Percentiles rank a stretch among this genome's conserved stretches.
These are phyloP conservation scores for Heliconius congener DNA, from an alignment of 1,140 invertebrate genomes.

Conservation along the genomic window DNA sequence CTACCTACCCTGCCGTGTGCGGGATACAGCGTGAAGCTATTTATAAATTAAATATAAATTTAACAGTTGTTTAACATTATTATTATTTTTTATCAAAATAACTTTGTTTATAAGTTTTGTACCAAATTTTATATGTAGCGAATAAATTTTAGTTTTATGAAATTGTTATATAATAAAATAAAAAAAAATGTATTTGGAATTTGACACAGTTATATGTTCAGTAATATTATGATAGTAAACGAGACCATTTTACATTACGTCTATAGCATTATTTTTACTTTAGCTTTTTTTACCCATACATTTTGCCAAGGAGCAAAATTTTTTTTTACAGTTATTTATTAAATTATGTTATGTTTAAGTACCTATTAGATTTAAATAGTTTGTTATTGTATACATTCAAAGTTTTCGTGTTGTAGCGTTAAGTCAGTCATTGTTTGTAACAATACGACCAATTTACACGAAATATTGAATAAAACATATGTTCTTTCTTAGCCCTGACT, in stretches of 20 bases:
- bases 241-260: slow-evolving; percentile 4
- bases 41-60: no score
- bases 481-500: slow-evolving; percentile 19
- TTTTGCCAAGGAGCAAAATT: background rate
- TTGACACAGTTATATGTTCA: background rate
- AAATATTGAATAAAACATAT: background rate
- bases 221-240: slow-evolving; percentile 1
- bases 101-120: background rate
- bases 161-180: background rate
- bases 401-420: slow-evolving; percentile 3
- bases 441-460: slow-evolving; percentile 1
- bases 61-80: background rate
- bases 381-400: background rate
- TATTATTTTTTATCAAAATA: background rate
- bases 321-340: slow-evolving; percentile 12
- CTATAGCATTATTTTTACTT: background rate
- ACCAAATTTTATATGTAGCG: slow-evolving; percentile 22
- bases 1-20: no score
- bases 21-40: no score
- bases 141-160: slow-evolving; percentile 16
- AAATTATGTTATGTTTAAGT: slow-evolving; percentile 6
- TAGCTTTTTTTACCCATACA: background rate
- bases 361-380: background rate
- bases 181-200: background rate
- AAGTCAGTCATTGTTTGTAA: slow-evolving; percentile 10